Evolutionary conservation across 1,140 invertebrate species (phyloP), one percentile per base, ranked within the genome.

Genomic region (Muscidifurax raptorellus): DNA sequence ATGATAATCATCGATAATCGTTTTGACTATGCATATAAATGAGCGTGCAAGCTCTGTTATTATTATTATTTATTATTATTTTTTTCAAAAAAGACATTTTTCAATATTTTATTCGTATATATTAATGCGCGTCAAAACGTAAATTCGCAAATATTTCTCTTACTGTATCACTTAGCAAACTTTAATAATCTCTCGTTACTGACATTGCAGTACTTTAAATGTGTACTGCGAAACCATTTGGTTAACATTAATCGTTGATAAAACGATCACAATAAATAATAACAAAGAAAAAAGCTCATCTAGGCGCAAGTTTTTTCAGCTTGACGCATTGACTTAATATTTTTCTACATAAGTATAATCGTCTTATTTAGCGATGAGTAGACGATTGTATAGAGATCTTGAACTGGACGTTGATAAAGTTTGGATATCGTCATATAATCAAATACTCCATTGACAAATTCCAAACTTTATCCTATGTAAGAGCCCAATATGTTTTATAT

Each of bases 21-120:
- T 86, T 87, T 87, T 84, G 87, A 90, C 87, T 92, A 91, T 87
- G 90, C 90, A 89, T 91, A 91, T 88, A 90, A 91, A 91, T 90
- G 88, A 89, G 88, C 89, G 89, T 90, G 90, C 90, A 92, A 89
- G 89, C 78, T 80, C 69, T 30, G 30, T 72, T 88, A 75, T 89
- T 85, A 87, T 81, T 86, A 87, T 85, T 76, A 75, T 88, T 75
- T 69, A 81, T 85, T 66, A 44, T 52, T 59, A 75, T 85, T 78
- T 80, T 82, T 59, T 44, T 86, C 64, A 84, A 79, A 64, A 52
- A 79, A 80, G 69, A 64, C 64, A 25, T 66, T 75, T 28, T 30
- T 84, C 69, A 66, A 59, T 82, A 52, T 44, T 80, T 36, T 9
- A 59, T 66, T 83, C 66, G 25, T 83, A 22, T 83, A 22, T 77